These are phyloP conservation scores for Chroicocephalus ridibundus DNA, from an alignment of 2,113 vertebrate genomes.

Conservation along the genomic window DNA sequence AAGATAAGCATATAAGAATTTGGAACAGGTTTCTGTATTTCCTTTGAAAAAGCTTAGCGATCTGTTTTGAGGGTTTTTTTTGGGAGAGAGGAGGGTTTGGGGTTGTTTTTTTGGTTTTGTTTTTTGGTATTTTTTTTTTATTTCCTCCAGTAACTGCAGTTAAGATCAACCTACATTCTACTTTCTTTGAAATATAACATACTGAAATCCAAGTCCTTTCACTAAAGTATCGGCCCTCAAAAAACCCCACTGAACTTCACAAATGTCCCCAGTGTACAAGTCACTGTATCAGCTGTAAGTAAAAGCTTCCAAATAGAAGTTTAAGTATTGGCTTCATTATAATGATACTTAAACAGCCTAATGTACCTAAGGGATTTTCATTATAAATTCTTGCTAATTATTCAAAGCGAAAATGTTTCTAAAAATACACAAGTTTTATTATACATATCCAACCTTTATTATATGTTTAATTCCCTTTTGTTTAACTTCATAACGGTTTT, in stretches of 20 bases:
- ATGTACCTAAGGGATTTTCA: not conserved
- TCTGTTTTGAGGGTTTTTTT: not conserved
- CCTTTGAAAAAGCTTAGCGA: not conserved
- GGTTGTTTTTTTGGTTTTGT: not conserved
- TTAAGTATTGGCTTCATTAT: not conserved
- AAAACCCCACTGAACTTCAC: not conserved
- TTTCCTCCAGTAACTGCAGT: not conserved
- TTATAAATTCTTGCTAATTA: not conserved
- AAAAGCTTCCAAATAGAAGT: not conserved
- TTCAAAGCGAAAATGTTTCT: not conserved
- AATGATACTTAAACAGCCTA: not conserved
- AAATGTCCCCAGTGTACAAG: not conserved
- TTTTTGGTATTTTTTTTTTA: not conserved
- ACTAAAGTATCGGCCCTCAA: not conserved
- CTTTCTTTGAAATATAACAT: not conserved
- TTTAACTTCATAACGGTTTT: not conserved
- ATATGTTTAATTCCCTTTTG: not conserved
- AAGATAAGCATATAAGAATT: not conserved
- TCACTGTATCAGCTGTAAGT: not conserved
- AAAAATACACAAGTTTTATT: not conserved
- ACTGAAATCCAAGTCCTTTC: not conserved
- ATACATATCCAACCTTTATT: not conserved
- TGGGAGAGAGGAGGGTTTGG: too few species aligned
- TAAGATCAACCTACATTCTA: not conserved
- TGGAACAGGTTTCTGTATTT: not conserved